phyloP scores from a whole-genome alignment of 2,113 vertebrate species.

The Nesoenas mayeri region DNA sequence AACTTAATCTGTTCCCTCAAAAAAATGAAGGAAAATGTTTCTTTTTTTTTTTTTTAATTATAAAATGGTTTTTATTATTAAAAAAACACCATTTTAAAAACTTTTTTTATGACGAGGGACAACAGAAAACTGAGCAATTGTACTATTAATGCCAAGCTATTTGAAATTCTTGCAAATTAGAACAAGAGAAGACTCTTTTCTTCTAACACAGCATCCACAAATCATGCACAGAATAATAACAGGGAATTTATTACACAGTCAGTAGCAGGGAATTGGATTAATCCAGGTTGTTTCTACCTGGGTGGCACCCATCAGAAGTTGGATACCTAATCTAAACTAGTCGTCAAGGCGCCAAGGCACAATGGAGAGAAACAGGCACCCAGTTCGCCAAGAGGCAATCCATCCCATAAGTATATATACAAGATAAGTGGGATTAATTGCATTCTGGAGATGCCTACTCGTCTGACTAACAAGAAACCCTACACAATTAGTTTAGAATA shows the following conservation, averaged over 20 bases:
- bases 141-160: neutral
- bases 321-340: conserved; percentile 25
- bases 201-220: neutral
- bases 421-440: conserved; percentile 12
- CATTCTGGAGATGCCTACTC: neutral
- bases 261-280: conserved; percentile 2
- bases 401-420: neutral
- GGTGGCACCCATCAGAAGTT: neutral
- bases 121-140: neutral
- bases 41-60: neutral
- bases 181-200: neutral
- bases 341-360: conserved; percentile 6
- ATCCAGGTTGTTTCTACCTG: conserved; percentile 2
- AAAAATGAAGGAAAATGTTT: neutral
- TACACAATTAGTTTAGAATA: neutral
- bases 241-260: neutral
- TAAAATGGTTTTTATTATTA: neutral
- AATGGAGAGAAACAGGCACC: neutral
- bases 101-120: neutral
- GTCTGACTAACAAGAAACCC: neutral
- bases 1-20: neutral
- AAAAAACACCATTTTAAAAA: neutral
- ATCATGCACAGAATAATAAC: neutral
- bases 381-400: neutral
- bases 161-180: neutral